phyloP scores from a whole-genome alignment of 2,113 vertebrate species.

The Tetraodon nigroviridis region DNA sequence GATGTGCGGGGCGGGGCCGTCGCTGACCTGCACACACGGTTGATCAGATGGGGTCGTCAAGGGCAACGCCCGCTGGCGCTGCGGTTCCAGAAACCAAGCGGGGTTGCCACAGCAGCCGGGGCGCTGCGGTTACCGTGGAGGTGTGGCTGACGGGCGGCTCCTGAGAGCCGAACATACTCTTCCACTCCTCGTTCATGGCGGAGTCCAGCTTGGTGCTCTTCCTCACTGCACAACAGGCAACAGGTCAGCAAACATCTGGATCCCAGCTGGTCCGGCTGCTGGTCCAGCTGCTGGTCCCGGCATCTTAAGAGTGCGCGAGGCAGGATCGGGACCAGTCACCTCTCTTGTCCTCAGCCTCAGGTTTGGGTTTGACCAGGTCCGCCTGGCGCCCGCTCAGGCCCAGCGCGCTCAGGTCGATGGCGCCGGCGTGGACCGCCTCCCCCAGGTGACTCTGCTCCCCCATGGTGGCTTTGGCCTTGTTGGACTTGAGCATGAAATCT shows the following conservation, averaged over 20 bases:
- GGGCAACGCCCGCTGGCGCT: too few species aligned
- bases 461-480: conserved; percentile 94
- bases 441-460: conserved; percentile 89
- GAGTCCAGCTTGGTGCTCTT: conserved; percentile 95
- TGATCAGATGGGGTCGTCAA: too few species aligned
- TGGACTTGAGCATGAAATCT: conserved; percentile 98
- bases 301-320: too few species aligned
- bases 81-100: too few species aligned
- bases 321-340: conserved; percentile 73
- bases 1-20: conserved; percentile 70
- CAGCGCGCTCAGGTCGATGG: conserved; percentile 84
- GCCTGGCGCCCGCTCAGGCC: conserved; percentile 90
- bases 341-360: conserved; percentile 90
- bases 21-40: conserved; percentile 70
- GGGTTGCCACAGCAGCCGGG: conserved; percentile 60
- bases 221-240: conserved; percentile 72
- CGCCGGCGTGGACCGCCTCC: conserved; percentile 82
- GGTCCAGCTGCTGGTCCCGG: too few species aligned
- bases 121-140: conserved; percentile 81
- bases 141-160: conserved; percentile 77
- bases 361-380: conserved; percentile 89
- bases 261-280: too few species aligned
- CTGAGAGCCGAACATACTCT: conserved; percentile 98
- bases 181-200: conserved; percentile 97
- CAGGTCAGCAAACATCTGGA: too few species aligned